Percentiles rank a stretch among this genome's conserved stretches.
Evolutionary conservation across 2,797 vertebrate species (phyloP).

Genomic region (Pantherophis vulpinus): DNA sequence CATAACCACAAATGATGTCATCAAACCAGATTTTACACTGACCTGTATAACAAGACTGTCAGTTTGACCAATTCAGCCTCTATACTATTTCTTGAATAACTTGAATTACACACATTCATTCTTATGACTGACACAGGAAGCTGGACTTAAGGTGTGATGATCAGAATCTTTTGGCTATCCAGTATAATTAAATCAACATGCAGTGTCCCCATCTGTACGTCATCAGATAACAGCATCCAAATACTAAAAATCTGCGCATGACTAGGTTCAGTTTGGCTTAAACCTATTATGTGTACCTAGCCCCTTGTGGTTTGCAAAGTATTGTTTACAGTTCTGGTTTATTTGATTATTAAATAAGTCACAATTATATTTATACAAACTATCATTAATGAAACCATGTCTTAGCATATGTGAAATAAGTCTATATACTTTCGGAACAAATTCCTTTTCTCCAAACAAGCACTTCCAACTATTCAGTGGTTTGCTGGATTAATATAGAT

Average conservation of each 20-base stretch:
- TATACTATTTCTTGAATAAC: not conserved
- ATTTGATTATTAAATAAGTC: not conserved
- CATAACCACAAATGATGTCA: not conserved
- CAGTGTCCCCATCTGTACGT: no score
- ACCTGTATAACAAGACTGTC: not conserved
- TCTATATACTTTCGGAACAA: not conserved
- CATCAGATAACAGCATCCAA: not conserved
- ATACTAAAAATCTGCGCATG: not conserved
- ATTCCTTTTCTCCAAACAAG: not conserved
- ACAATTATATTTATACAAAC: not conserved
- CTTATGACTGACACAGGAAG: not conserved
- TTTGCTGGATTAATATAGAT: not conserved
- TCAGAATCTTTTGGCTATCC: not conserved
- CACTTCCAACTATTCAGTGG: not conserved
- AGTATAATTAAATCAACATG: not conserved
- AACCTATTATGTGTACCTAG: not conserved
- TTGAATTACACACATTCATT: constrained; percentile 15
- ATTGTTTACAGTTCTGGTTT: not conserved
- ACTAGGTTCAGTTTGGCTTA: not conserved
- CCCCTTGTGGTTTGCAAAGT: not conserved
- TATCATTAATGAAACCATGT: not conserved
- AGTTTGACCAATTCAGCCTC: not conserved
- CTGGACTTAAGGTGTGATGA: not conserved
- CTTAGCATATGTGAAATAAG: not conserved
- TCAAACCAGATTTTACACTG: not conserved